Percentiles rank a stretch among this genome's conserved stretches.
phyloP scores from a whole-genome alignment of 1,140 invertebrate genomes.

The Drosophila malerkotliana region DNA sequence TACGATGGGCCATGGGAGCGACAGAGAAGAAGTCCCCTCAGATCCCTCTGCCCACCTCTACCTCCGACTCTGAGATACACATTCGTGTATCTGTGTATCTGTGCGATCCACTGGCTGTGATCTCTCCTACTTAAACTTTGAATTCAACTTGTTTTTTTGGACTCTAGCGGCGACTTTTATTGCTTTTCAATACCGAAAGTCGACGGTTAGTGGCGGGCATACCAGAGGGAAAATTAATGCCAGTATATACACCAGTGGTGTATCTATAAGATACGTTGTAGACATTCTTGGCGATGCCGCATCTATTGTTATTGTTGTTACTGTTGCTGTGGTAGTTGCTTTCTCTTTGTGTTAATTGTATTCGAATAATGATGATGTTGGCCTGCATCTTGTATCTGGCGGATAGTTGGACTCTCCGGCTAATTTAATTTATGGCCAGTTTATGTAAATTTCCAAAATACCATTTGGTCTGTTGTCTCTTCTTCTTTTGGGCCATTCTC shows the following conservation, averaged over 20 bases:
- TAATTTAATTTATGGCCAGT: conserved; percentile 80
- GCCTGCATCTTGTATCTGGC: conserved; percentile 54
- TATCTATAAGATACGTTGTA: conserved; percentile 39
- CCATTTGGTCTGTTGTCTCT: conserved; percentile 56
- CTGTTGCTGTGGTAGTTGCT: conserved; percentile 49
- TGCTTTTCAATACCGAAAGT: conserved; percentile 57
- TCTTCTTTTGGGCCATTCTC: background rate
- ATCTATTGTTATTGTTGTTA: conserved; percentile 3
- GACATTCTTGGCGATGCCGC: conserved; percentile 27
- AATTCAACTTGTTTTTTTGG: conserved; percentile 22
- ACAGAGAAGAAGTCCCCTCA: background rate
- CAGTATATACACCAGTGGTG: conserved; percentile 35
- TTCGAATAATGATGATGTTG: conserved; percentile 77
- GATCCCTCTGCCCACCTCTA: background rate
- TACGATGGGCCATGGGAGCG: conserved; percentile 10
- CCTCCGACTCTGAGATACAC: conserved; percentile 15
- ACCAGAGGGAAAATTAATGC: conserved; percentile 58
- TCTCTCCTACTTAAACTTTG: conserved; percentile 37
- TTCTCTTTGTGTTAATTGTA: conserved; percentile 80
- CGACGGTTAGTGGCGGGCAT: conserved; percentile 15
- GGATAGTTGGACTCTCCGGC: conserved; percentile 43
- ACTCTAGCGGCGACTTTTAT: conserved; percentile 21
- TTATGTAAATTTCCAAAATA: conserved; percentile 76
- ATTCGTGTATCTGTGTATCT: conserved; percentile 36
- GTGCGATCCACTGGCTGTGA: conserved; percentile 43